Conservation (phyloP, 2,888 invertebrate species). For the Piscicola geometra region DNA sequence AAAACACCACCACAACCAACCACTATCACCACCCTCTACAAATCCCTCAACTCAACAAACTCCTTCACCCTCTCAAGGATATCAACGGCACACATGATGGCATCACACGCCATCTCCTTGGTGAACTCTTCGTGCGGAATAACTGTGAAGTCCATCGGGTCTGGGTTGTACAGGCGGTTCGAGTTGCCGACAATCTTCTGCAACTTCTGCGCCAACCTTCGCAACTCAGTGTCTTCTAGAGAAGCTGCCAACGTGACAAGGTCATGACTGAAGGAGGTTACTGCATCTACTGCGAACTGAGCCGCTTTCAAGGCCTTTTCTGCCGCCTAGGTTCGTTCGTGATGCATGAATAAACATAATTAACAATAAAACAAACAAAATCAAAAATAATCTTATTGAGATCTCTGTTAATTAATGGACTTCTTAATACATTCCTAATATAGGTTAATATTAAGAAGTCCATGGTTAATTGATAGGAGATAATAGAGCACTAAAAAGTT, state of each 20-base stretch:
- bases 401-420: too few species aligned
- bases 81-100: conserved; percentile 39
- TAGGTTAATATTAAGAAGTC: too few species aligned
- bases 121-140: conserved; percentile 39
- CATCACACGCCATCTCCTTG: conserved; percentile 38
- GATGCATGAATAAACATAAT: background rate
- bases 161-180: conserved; percentile 38
- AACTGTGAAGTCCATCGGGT: conserved; percentile 38
- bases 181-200: conserved; percentile 40
- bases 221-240: conserved; percentile 38
- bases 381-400: too few species aligned
- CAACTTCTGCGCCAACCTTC: conserved; percentile 37
- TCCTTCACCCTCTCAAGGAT: conserved; percentile 41
- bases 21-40: background rate
- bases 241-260: conserved; percentile 38
- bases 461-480: too few species aligned
- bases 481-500: background rate
- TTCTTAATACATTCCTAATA: too few species aligned
- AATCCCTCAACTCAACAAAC: conserved; percentile 40
- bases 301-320: conserved; percentile 40
- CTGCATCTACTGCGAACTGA: conserved; percentile 38
- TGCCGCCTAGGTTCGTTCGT: too few species aligned
- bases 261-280: conserved; percentile 39
- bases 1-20: too few species aligned
- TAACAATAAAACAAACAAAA: background rate